Conservation (phyloP, 2,797 vertebrate species). For the Chaenodraco wilsoni region DNA sequence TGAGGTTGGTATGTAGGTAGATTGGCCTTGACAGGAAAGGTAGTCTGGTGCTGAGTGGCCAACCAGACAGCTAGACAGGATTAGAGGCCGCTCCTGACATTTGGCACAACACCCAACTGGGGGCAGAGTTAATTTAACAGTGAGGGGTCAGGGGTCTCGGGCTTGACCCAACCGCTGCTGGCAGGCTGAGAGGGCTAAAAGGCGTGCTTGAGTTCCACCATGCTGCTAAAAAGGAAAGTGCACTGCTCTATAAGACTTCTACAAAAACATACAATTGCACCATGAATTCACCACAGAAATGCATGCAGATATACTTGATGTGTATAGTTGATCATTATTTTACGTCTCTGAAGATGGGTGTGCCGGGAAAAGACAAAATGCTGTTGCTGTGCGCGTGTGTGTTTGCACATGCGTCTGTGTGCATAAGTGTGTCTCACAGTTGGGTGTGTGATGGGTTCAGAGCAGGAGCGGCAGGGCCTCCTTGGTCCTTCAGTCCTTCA, state of each 20-base stretch:
- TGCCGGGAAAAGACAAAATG: not conserved
- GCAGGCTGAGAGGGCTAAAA: conserved; percentile 38
- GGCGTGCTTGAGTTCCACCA: conserved; percentile 42
- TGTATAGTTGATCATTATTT: not conserved
- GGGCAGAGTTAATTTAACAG: conserved; percentile 75
- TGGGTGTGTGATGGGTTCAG: conserved; percentile 70
- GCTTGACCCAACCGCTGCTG: conserved; percentile 47
- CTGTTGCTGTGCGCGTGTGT: conserved; percentile 15
- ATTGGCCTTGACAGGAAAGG: conserved; percentile 59
- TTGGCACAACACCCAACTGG: conserved; percentile 77
- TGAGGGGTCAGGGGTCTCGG: conserved; percentile 67
- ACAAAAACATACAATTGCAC: not conserved
- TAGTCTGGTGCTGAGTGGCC: conserved; percentile 58
- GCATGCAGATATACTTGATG: not conserved
- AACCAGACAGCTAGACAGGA: conserved; percentile 69
- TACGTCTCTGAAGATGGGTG: not conserved
- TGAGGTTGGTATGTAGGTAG: conserved; percentile 50
- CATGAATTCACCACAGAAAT: not conserved
- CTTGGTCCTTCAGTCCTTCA: conserved; percentile 82
- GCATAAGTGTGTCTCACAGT: conserved; percentile 64
- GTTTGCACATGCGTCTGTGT: conserved; percentile 13
- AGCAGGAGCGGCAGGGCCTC: conserved; percentile 72
- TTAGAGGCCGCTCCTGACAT: conserved; percentile 77
- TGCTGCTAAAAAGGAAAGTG: conserved; percentile 19
- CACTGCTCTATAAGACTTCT: not conserved